A percentile compares a stretch with the other conserved stretches of the same genome.
phyloP scores from a whole-genome alignment of 2,888 invertebrate species.

The Mactromeris polynyma region DNA sequence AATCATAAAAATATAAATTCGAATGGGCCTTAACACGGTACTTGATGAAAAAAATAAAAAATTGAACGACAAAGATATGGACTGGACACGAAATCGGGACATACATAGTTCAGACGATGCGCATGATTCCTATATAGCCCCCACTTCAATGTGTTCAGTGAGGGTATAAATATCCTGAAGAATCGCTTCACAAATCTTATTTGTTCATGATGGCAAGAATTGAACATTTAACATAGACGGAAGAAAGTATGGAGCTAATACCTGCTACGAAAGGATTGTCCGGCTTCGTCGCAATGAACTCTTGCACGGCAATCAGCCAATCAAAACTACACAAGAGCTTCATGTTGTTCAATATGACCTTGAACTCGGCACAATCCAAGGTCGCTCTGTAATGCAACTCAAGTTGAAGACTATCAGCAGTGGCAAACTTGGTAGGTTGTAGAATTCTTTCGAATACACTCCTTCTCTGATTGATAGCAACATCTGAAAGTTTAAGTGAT shows the following conservation, averaged over 20 bases:
- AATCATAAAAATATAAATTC: no score
- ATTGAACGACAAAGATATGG: no score
- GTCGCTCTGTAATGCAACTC: slow-evolving; percentile 89
- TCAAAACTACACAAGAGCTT: slow-evolving; percentile 96
- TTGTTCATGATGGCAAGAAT: neutral
- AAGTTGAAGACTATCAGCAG: slow-evolving; percentile 86
- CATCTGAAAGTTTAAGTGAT: slow-evolving; percentile 83
- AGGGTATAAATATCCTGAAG: no score
- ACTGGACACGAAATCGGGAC: no score
- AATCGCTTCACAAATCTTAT: neutral
- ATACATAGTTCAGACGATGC: no score
- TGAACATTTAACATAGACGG: neutral
- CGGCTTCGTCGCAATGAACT: slow-evolving; percentile 90
- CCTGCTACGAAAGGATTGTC: slow-evolving; percentile 83
- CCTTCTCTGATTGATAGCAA: slow-evolving; percentile 91
- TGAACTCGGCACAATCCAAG: slow-evolving; percentile 92
- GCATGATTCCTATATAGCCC: no score
- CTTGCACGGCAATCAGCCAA: slow-evolving; percentile 95
- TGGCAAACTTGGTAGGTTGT: slow-evolving; percentile 87
- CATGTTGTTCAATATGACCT: slow-evolving; percentile 97
- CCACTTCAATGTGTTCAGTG: no score
- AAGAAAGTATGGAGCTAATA: slow-evolving; percentile 33
- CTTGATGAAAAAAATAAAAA: no score
- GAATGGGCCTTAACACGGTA: no score
- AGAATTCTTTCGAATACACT: slow-evolving; percentile 96